phyloP scores from a whole-genome alignment of 2,888 invertebrate species.

The Dinocampus coccinellae region DNA sequence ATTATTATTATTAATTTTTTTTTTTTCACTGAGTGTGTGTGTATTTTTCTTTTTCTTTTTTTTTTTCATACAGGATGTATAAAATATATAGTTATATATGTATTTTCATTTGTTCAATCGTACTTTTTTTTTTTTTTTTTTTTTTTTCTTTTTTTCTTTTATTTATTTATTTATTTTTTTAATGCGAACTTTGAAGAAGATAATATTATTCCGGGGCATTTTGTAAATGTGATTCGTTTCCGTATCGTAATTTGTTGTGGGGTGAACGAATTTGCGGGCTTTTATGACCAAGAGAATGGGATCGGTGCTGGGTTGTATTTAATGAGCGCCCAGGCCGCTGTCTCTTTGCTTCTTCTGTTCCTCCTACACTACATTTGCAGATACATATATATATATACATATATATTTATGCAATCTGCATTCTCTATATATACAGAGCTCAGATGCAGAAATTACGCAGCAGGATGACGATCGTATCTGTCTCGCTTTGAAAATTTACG shows the following conservation, averaged over 20 bases:
- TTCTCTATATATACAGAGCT: background rate
- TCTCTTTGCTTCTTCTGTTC: slow-evolving; percentile 1
- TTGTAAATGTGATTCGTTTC: background rate
- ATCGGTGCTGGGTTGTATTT: background rate
- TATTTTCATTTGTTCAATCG: background rate
- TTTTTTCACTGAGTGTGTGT: too few relatives aligned
- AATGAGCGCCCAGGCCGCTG: background rate
- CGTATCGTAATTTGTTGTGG: slow-evolving; percentile 3
- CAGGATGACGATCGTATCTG: slow-evolving; percentile 57
- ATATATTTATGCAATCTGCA: slow-evolving; percentile 2
- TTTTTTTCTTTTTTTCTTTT: too few relatives aligned
- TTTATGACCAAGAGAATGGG: slow-evolving; percentile 3
- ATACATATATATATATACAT: background rate
- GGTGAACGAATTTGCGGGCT: slow-evolving; percentile 3
- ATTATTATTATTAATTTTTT: too few relatives aligned
- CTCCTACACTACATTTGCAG: background rate
- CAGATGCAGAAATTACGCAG: slow-evolving; percentile 56
- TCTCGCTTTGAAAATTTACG: slow-evolving; percentile 57
- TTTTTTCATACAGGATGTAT: background rate
- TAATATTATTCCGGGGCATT: slow-evolving; percentile 1
- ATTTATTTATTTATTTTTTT: background rate
- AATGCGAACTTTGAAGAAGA: background rate
- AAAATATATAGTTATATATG: background rate
- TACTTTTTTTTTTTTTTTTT: background rate
- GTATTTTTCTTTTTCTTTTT: too few relatives aligned